phyloP scores from a whole-genome alignment of 2,888 invertebrate genomes.

The Chalcosyrphus nemorum region DNA sequence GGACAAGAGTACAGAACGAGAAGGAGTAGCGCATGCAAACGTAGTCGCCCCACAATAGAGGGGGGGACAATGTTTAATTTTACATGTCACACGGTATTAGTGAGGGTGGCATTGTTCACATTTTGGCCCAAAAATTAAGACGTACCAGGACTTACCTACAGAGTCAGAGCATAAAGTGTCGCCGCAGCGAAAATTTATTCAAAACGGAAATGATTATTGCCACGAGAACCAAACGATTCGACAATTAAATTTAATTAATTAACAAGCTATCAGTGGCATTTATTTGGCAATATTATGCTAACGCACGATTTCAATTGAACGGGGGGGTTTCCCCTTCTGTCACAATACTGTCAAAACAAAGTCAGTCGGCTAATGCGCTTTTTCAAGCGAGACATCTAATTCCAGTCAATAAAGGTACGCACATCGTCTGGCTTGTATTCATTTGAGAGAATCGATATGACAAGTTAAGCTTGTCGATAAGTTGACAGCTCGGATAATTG shows the following conservation, averaged over 20 bases:
- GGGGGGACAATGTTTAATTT: constrained; percentile 62
- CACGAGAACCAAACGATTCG: constrained; percentile 68
- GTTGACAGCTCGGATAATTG: constrained; percentile 65
- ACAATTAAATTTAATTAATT: constrained; percentile 70
- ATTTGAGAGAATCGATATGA: constrained; percentile 31
- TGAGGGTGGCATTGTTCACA: constrained; percentile 53
- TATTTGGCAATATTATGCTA: constrained; percentile 17
- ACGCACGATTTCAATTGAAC: constrained; percentile 35
- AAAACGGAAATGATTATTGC: constrained; percentile 71
- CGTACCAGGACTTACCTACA: not conserved
- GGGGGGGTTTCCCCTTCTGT: not conserved
- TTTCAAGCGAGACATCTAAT: constrained; percentile 18
- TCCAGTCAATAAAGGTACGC: constrained; percentile 10
- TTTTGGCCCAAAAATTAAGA: constrained; percentile 51
- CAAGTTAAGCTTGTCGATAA: constrained; percentile 62
- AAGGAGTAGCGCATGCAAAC: constrained; percentile 50
- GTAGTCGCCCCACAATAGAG: not conserved
- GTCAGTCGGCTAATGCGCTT: constrained; percentile 31
- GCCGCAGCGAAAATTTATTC: constrained; percentile 59
- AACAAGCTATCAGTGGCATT: constrained; percentile 62
- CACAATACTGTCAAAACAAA: constrained; percentile 57
- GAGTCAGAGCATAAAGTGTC: constrained; percentile 1
- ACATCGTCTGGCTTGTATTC: not conserved
- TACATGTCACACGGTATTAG: constrained; percentile 69
- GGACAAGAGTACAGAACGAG: constrained; percentile 20